Percentiles rank a stretch among this genome's conserved stretches.
Evolutionary conservation across 2,797 vertebrate species (phyloP).

Genomic region (Nasua narica): DNA sequence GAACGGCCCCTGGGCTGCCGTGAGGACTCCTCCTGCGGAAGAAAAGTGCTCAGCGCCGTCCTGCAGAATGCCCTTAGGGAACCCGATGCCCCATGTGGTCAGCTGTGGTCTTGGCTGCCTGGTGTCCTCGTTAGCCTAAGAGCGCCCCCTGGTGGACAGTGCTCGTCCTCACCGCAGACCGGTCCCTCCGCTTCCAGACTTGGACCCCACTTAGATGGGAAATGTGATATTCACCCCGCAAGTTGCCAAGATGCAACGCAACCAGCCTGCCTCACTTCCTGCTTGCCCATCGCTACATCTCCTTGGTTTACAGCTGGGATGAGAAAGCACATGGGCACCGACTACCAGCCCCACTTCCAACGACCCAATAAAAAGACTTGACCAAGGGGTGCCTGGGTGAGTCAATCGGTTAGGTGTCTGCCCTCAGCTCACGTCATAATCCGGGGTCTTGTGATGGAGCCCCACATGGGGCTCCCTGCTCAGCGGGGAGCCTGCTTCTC

Average conservation of each 20-base stretch:
- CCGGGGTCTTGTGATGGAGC: not conserved
- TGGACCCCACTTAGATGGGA: not conserved
- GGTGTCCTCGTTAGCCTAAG: not conserved
- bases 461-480: not conserved
- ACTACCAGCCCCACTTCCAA: not conserved
- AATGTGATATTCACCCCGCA: rapidly evolving
- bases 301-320: not conserved
- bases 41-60: rapidly evolving
- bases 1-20: not conserved
- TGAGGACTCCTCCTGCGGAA: not conserved
- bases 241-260: not conserved
- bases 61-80: rapidly evolving
- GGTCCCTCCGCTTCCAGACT: not conserved
- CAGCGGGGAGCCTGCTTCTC: no score
- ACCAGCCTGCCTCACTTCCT: not conserved
- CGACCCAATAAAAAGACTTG: not conserved
- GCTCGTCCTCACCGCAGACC: not conserved
- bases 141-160: rapidly evolving
- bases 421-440: not conserved
- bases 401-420: not conserved
- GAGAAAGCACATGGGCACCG: not conserved
- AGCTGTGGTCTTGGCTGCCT: rapidly evolving
- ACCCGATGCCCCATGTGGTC: rapidly evolving
- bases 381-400: not conserved
- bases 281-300: rapidly evolving